These are phyloP conservation scores for Oxyteleia sp. DNA, from an alignment of 2,888 invertebrate genomes.

Conservation along the genomic window DNA sequence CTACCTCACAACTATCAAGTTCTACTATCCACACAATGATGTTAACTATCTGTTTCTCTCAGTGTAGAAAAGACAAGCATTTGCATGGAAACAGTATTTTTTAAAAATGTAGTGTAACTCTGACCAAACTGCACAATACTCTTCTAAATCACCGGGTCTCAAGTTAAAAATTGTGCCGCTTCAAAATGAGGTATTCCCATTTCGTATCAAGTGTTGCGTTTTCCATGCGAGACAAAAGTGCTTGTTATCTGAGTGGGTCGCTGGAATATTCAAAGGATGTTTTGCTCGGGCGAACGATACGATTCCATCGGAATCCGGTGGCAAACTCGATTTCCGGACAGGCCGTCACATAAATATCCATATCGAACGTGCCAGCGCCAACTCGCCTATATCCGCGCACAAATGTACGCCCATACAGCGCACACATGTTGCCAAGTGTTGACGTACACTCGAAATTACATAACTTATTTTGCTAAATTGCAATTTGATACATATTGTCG, in stretches of 20 bases:
- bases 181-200: slow-evolving; percentile 67
- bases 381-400: slow-evolving; percentile 38
- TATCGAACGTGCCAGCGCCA: slow-evolving; percentile 61
- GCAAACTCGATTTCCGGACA: slow-evolving; percentile 74
- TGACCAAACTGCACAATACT: not conserved
- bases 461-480: slow-evolving; percentile 65
- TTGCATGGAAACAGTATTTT: no score
- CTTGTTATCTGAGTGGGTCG: slow-evolving; percentile 70
- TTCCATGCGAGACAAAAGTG: slow-evolving; percentile 63
- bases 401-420: slow-evolving; percentile 14
- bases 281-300: slow-evolving; percentile 66
- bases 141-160: slow-evolving; percentile 7
- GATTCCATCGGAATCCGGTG: slow-evolving; percentile 72
- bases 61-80: no score
- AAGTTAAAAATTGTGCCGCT: slow-evolving; percentile 25
- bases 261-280: slow-evolving; percentile 73
- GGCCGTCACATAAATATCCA: slow-evolving; percentile 76
- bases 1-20: no score
- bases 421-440: slow-evolving; percentile 58
- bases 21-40: no score
- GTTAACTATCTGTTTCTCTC: no score
- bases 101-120: no score
- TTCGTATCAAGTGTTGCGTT: slow-evolving; percentile 55
- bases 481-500: slow-evolving; percentile 61
- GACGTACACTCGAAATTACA: slow-evolving; percentile 60